Base-by-base conservation (phyloP, 2,113 vertebrate genomes). In the Andinoacara biseriatus region DNA sequence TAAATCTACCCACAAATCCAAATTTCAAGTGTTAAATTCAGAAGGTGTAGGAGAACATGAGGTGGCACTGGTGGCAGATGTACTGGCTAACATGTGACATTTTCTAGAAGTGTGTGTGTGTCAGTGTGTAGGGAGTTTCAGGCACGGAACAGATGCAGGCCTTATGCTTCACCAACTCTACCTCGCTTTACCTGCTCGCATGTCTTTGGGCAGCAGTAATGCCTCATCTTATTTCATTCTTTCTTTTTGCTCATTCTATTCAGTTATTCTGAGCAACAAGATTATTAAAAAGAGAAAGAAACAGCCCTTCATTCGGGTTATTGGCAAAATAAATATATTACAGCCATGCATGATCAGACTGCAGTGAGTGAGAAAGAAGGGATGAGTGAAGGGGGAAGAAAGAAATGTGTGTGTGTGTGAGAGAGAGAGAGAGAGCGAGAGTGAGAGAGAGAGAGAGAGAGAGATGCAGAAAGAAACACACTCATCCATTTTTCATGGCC, bases 401-500 rank as follows among this genome's bases (percentile, higher is more conserved):
- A 72, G 65, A 52, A 13, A 43, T 20, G 40, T 20, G 63, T 26
- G 40, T 4, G 52, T 54, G 52, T 56, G 29, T 2, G 24, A 52
- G 24, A 40, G 38, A 40, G n/a, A 77, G 63, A 75, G 74, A 35
- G n/a, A 26, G 43, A 2, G 43, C 1, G 38, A 2, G 38, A 2
- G 38, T 2, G 38, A 10, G 38, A 38, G 38, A 38, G 9, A 38
- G 58, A 57, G 33, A 46, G 13, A 46, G 77, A 11, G 78, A 69
- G 46, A 31, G 38, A 46, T 24, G 38, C 60, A 56, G 76, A 67
- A 31, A 76, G 76, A 85, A 58, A 88, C 43, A 89, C 76, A 72
- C 79, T 94, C 89, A 94, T 93, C 84, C 86, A 93, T 94, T 92
- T 94, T 92, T 92, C 83, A 94, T 93, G 82, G 84, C 78, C 61